Base-by-base conservation (phyloP, 2,888 invertebrate genomes). In the Thymelicus sylvestris region DNA sequence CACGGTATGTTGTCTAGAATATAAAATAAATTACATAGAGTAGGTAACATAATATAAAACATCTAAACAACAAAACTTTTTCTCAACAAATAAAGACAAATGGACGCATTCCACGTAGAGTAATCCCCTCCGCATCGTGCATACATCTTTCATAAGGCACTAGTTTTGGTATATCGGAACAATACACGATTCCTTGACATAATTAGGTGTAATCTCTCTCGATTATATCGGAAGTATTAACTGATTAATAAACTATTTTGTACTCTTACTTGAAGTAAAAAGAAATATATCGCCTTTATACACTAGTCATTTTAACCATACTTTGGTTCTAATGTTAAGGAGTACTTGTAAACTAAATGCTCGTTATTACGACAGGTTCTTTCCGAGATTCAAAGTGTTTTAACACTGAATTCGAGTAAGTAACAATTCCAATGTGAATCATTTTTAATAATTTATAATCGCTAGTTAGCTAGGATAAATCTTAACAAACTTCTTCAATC, bases 61-160 rank as follows among this genome's bases (percentile, higher is more conserved):
- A 71, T 75, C 41, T 60, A 66, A 69, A 67, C 44, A 74, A 73
- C 74, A 73, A 74, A 47, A 63, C 44, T 41, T 15, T 63, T 2
- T 55, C 10, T 63, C 55, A 57, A 47, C 38, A 63, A 68, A 63
- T 63, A 19, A 68, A 57, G 19, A 13, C 31, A 41, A 44, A 47
- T 47, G 24, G 57, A 66, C 12, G 65, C 50, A 52, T 12, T 31
- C 44, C 55, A 39, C 41, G 48, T 19, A 47, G 8, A 1, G 44
- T 12, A 55, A 31, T 31, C 39, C 15, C n/a, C 44, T 47, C 44
- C 3, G 41, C 61, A 50, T 69, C 70, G 69, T 76, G 72, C 80
- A 76, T 75, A 78, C 78, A 80, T 77, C 75, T 75, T 78, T 78
- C 73, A 75, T 86, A 88, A 88, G 87, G 88, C 88, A 88, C 88